Percentiles rank a stretch among this genome's conserved stretches.
Evolutionary conservation across 2,113 vertebrate species (phyloP).

Genomic region (Phaethon lepturus): DNA sequence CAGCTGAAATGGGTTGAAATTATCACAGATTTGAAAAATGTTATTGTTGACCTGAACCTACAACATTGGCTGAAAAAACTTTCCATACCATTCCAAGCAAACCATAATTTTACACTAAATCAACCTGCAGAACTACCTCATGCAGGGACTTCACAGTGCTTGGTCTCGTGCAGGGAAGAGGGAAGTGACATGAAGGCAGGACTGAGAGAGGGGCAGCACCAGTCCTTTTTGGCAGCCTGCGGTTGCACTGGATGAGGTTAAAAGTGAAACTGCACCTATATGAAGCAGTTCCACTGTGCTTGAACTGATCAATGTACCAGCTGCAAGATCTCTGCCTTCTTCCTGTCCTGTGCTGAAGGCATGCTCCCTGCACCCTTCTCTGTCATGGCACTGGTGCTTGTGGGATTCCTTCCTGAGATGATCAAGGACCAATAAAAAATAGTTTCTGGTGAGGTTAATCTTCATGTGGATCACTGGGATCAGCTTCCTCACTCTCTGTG

Average conservation of each 20-base stretch:
- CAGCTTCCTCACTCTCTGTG: neutral
- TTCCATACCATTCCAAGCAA: neutral
- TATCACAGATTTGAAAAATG: neutral
- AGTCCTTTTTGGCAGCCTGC: neutral
- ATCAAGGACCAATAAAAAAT: neutral
- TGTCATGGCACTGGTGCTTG: neutral
- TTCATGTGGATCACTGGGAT: neutral
- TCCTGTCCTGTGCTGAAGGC: neutral
- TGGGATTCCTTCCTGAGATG: neutral
- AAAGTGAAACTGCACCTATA: neutral
- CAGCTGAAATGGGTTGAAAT: neutral
- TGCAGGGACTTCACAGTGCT: accelerated
- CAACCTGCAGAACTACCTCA: neutral
- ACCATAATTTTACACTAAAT: neutral
- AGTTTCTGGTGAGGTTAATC: neutral
- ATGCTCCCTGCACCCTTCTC: neutral
- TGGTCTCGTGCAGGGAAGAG: neutral
- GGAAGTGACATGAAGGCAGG: neutral
- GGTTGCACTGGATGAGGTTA: neutral
- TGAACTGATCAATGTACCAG: neutral
- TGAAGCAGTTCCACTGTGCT: neutral
- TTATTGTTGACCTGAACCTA: neutral
- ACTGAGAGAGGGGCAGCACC: neutral
- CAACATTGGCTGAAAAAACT: neutral
- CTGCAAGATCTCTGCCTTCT: neutral